Conservation (phyloP, 2,797 vertebrate genomes). For the Eulemur rubriventer region DNA sequence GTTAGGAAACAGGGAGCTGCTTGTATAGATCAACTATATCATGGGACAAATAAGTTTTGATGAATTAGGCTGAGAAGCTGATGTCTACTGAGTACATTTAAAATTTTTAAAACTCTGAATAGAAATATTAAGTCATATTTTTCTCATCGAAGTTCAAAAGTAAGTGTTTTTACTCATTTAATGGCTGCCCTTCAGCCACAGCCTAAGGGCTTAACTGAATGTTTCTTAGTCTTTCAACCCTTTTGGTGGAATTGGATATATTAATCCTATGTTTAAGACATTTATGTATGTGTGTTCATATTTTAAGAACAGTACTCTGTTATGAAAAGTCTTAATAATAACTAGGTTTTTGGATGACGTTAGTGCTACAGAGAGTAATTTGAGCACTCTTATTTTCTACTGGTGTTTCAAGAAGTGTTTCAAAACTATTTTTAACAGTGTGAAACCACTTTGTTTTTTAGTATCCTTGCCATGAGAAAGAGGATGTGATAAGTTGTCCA, state of each 20-base stretch:
- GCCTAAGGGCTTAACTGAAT: background rate
- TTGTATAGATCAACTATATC: background rate
- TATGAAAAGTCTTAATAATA: constrained; percentile 27
- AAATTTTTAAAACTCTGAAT: constrained; percentile 6
- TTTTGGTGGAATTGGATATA: constrained; percentile 1
- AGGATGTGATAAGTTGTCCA: constrained; percentile 84
- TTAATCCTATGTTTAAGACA: background rate
- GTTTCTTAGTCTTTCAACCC: background rate
- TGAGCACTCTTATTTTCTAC: constrained; percentile 33
- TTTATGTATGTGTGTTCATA: constrained; percentile 18
- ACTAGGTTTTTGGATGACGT: background rate
- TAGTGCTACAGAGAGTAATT: background rate
- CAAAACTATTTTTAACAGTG: constrained; percentile 41
- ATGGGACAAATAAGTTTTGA: constrained; percentile 24
- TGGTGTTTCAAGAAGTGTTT: constrained; percentile 27
- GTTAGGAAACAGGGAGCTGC: background rate
- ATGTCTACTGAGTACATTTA: background rate
- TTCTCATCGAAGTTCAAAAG: constrained; percentile 20
- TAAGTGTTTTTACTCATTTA: background rate
- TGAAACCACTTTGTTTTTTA: constrained; percentile 76
- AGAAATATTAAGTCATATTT: background rate
- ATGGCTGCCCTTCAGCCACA: background rate
- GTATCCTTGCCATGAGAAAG: constrained; percentile 85
- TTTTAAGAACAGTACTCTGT: background rate
- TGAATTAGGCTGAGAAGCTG: background rate